Evolutionary conservation across 2,888 invertebrate species (phyloP), one percentile per base, ranked within the genome.

Genomic region (Xylota sylvarum): DNA sequence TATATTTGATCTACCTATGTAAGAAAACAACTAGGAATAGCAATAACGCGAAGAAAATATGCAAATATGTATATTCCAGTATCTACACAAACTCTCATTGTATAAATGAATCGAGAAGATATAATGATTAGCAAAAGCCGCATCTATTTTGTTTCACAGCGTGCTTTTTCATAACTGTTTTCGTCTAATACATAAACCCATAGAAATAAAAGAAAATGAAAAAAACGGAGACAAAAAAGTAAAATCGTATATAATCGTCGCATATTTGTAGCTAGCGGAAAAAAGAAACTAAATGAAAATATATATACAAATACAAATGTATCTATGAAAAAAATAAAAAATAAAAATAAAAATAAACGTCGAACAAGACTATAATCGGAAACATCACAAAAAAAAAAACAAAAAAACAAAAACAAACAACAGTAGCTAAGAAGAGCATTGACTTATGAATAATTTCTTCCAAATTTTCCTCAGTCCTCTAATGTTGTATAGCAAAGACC

Each of bases 361-460:
- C 67, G 4, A 69, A 40, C 58, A 58, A 65, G 52, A 77, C 70
- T 52, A 58, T 56, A 79, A 65, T 70, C 35, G 65, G 76, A 73
- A 72, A 80, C 84, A 82, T 86, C 82, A 82, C 77, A 55, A 40
- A 73, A 50, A 50, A 32, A 76, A 58, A 73, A 35, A 72, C 32
- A 76, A 85, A 37, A 73, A 50, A n/a, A n/a, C n/a, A n/a, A 77
- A 62, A 69, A 50, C 48, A 50, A 77, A 86, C 86, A 86, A 86
- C 86, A 86, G 86, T 86, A 86, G 86, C 86, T 86, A 82, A 82
- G 55, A 86, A 73, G 67, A 55, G 40, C 77, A 82, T 82, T 73
- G 82, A 81, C 86, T 81, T 77, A 67, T 77, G 62, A 81, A 77
- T 81, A 69, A 56, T 86, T 81, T 81, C 60, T 81, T 77, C 76